Evolutionary conservation across 2,797 vertebrate species (phyloP).

Genomic region (Acanthis flammea): DNA sequence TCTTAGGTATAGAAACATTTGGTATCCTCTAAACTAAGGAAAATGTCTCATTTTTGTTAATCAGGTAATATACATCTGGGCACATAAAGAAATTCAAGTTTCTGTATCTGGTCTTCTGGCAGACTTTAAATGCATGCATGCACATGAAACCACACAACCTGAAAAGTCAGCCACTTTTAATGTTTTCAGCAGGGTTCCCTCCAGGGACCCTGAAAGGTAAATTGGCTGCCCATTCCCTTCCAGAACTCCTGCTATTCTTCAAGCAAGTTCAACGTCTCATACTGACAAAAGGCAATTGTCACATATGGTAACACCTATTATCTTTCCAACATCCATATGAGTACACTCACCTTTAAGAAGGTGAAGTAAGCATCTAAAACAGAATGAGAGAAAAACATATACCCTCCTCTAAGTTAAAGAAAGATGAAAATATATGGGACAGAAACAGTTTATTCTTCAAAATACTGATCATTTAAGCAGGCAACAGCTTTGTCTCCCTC

Average conservation of each 20-base stretch:
- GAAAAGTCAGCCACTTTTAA: background rate
- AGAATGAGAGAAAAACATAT: background rate
- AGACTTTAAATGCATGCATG: background rate
- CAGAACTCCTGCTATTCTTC: background rate
- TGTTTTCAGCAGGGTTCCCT: slow-evolving; percentile 4
- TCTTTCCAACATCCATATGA: background rate
- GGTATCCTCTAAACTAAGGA: background rate
- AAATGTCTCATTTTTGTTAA: background rate
- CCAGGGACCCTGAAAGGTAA: background rate
- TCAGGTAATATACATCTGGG: background rate
- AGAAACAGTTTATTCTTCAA: background rate
- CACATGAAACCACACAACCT: background rate
- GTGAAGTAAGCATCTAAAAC: background rate
- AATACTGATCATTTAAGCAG: background rate
- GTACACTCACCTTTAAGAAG: background rate
- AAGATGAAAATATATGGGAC: background rate
- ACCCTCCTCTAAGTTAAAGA: background rate
- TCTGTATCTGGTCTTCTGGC: background rate
- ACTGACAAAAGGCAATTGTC: slow-evolving; percentile 26
- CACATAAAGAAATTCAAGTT: background rate
- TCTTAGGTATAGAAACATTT: background rate
- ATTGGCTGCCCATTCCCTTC: background rate
- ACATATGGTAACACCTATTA: slow-evolving; percentile 37
- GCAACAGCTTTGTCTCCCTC: background rate
- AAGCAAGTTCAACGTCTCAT: background rate